phyloP scores from a whole-genome alignment of 2,797 vertebrate species.

The Lates japonicus region DNA sequence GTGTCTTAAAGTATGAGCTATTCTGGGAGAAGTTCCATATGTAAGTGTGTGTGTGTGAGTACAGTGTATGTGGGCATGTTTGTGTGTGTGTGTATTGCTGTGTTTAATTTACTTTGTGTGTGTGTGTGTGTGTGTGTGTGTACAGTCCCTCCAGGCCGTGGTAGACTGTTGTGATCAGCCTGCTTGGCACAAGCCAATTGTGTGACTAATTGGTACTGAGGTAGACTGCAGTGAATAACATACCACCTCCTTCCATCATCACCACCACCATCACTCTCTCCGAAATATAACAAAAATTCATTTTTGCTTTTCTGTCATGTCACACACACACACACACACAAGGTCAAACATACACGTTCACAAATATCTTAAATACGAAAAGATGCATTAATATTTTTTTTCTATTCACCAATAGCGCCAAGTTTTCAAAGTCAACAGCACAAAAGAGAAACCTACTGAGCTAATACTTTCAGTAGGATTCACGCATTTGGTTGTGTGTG shows the following conservation, averaged over 20 bases:
- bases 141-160: conserved; percentile 42
- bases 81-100: conserved; percentile 1
- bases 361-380: not conserved
- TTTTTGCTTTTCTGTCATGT: conserved; percentile 3
- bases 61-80: conserved; percentile 2
- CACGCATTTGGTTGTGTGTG: not conserved
- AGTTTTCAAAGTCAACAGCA: conserved; percentile 43
- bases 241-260: conserved; percentile 52
- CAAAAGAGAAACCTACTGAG: conserved; percentile 18
- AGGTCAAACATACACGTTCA: not conserved
- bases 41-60: conserved; percentile 14
- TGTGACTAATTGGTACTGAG: conserved; percentile 76
- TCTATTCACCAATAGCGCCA: not conserved
- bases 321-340: not conserved
- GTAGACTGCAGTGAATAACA: conserved; percentile 69
- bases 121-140: conserved; percentile 38
- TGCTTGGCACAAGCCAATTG: conserved; percentile 63
- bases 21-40: conserved; percentile 5
- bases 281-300: conserved; percentile 21
- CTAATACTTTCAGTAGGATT: conserved; percentile 24
- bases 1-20: conserved; percentile 4
- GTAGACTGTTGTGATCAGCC: conserved; percentile 63
- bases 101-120: conserved; percentile 15
- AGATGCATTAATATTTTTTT: not conserved
- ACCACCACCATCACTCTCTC: conserved; percentile 25